Evolutionary conservation across 2,113 vertebrate genomes (phyloP), one percentile per base, ranked within the genome.

Genomic region (Brienomyrus longianalis): DNA sequence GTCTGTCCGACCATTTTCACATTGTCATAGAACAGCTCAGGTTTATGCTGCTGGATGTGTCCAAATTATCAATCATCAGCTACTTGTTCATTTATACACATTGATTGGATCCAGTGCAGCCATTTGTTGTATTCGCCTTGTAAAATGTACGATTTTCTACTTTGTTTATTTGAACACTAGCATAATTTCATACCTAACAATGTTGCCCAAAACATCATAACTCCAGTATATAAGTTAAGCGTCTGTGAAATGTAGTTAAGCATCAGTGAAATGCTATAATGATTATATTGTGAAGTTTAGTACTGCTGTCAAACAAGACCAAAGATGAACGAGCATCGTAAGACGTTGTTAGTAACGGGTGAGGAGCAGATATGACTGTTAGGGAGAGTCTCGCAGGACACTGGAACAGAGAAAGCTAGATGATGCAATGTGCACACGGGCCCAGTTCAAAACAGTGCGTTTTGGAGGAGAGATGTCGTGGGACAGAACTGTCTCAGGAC

Each of bases 341-440:
- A 47, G 83, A 84, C 8, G 8, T 84, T 47, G 21, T 23, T 84
- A 43, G 39, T 43, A 23, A 84, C 43, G 39, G 51, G 47, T 51
- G n/a, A 56, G 39, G 43, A 66, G 87, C 59, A 54, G 70, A 80
- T 39, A 35, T 23, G 47, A 83, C 0, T 70, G 74, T 45, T 54
- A 87, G 5, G 27, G 27, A 19, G 50, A 80, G 19, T 62, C 47
- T 52, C 5, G 48, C 47, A 35, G 48, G 66, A 52, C 48, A 31
- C 31, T 45, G 50, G 27, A 52, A 83, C 88, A 56, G 31, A 48
- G 74, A 89, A 50, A 89, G 62, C 59, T 23, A 50, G 10, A 89
- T 83, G 74, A 83, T 89, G 74, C 31, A 48, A 89, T 43, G 77
- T 89, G 70, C n/a, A 51, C 83, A 86, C 27, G 31, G 51, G 23